Conservation (phyloP, 2,888 invertebrate genomes). For the Bugulina stolonifera region DNA sequence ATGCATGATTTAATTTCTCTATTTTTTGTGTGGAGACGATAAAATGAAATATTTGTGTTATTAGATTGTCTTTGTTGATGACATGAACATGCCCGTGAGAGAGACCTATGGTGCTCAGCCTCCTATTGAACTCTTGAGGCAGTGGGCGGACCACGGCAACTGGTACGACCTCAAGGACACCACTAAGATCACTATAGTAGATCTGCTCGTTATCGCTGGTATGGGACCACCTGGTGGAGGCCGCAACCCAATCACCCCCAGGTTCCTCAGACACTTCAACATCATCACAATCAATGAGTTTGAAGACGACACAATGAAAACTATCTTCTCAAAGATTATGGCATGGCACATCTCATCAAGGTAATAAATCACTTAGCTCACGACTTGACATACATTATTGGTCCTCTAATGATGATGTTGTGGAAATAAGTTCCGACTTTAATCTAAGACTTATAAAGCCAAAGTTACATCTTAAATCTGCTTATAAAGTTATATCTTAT, state of each 20-base stretch:
- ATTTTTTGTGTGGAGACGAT: no score
- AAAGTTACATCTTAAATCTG: no score
- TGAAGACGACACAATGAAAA: slow-evolving; percentile 51
- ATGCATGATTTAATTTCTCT: no score
- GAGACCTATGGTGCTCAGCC: slow-evolving; percentile 89
- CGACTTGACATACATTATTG: no score
- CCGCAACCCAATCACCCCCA: slow-evolving; percentile 51
- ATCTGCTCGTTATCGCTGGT: slow-evolving; percentile 51
- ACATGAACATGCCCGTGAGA: slow-evolving; percentile 87
- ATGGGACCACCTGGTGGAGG: slow-evolving; percentile 58
- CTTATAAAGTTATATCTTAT: no score
- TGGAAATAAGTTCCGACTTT: no score
- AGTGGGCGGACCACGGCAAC: slow-evolving; percentile 53
- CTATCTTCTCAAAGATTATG: slow-evolving; percentile 52
- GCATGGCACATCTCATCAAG: slow-evolving; percentile 62
- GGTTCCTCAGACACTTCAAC: slow-evolving; percentile 54
- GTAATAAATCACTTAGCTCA: no score
- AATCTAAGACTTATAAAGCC: no score
- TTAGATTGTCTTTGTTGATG: slow-evolving; percentile 84
- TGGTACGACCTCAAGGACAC: slow-evolving; percentile 54
- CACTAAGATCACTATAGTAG: slow-evolving; percentile 49
- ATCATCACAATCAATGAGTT: slow-evolving; percentile 53
- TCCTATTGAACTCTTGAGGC: slow-evolving; percentile 75
- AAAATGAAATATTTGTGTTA: no score
- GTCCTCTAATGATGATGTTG: no score